phyloP scores from a whole-genome alignment of 2,113 vertebrate genomes.

The Mirza zaza region DNA sequence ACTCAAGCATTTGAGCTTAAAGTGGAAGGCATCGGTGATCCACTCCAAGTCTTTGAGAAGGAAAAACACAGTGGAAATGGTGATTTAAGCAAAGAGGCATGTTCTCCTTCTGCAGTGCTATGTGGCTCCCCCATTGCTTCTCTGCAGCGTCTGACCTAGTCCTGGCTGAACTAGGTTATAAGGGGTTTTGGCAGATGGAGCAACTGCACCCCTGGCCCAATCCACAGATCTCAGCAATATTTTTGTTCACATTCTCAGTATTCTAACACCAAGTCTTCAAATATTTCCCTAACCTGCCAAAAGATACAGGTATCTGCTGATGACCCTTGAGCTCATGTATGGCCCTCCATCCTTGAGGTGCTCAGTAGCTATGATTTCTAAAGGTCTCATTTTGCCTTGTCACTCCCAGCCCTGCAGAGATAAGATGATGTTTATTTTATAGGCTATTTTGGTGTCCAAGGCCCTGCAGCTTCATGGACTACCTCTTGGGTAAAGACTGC shows the following conservation, averaged over 20 bases:
- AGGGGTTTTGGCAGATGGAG: background rate
- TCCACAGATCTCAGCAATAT: background rate
- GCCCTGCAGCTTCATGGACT: background rate
- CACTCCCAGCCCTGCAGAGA: fast-evolving
- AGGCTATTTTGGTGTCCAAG: background rate
- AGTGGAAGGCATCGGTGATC: background rate
- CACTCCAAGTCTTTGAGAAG: background rate
- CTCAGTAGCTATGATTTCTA: background rate
- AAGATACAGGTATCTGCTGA: background rate
- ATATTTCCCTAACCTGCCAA: background rate
- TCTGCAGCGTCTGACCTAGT: background rate
- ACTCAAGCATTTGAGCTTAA: background rate
- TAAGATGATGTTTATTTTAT: background rate
- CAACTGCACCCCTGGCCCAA: background rate
- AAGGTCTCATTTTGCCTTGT: background rate
- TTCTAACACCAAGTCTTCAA: background rate
- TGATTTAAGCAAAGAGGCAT: background rate
- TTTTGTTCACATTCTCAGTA: background rate
- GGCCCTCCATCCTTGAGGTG: background rate
- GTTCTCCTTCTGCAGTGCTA: background rate
- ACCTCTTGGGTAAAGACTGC: background rate
- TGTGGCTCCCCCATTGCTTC: background rate
- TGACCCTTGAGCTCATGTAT: background rate
- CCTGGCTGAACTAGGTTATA: background rate
- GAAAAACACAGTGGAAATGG: background rate